Conservation (phyloP, 1,140 invertebrate genomes). For the Drosophila auraria region DNA sequence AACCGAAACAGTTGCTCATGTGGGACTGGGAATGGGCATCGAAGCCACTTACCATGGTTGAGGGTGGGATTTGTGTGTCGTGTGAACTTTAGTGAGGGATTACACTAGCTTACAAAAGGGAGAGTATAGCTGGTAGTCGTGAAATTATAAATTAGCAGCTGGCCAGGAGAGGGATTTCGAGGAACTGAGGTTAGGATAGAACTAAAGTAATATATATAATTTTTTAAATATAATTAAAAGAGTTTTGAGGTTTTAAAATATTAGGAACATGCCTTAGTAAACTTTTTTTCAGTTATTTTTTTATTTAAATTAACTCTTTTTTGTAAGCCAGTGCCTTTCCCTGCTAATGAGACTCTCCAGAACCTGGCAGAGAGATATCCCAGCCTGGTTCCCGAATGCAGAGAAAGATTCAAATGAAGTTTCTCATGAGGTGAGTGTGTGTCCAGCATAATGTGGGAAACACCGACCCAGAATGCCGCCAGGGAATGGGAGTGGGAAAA, state of each 20-base stretch:
- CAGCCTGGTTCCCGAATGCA: constrained; percentile 6
- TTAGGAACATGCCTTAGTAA: neutral
- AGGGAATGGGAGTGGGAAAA: constrained; percentile 20
- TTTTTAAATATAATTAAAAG: too few species aligned
- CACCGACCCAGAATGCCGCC: constrained; percentile 16
- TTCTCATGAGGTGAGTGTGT: constrained; percentile 37
- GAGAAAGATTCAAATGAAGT: constrained; percentile 25
- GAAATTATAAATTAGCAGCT: neutral
- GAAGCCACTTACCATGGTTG: constrained; percentile 11
- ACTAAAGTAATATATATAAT: neutral
- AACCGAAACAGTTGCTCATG: constrained; percentile 62
- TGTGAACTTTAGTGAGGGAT: constrained; percentile 60
- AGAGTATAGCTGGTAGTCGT: neutral
- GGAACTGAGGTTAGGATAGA: neutral
- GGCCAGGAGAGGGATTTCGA: neutral
- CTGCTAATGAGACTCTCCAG: constrained; percentile 60
- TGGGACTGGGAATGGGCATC: constrained; percentile 35
- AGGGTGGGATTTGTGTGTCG: constrained; percentile 48
- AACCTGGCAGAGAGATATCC: neutral
- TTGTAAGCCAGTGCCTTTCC: constrained; percentile 9
- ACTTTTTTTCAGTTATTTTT: neutral
- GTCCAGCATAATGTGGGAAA: constrained; percentile 39
- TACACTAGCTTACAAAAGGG: constrained; percentile 7
- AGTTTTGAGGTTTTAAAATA: neutral
- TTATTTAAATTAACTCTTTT: too few species aligned